Base-by-base conservation (phyloP, 2,888 invertebrate species). In the Neria commutata region DNA sequence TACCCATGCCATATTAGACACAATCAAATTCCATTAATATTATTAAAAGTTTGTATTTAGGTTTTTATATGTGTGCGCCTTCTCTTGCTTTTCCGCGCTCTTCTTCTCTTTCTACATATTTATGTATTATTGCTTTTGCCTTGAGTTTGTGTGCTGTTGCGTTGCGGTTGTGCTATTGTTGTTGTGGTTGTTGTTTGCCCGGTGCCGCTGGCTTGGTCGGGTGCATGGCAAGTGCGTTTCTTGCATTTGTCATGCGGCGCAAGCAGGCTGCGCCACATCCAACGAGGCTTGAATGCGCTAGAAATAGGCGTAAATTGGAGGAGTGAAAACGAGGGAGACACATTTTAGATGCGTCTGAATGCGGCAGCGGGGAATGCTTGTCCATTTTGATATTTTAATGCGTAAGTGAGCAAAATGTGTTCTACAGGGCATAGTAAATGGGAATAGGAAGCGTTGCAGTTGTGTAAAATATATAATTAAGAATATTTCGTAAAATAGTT, bases 1-100 rank as follows among this genome's bases (percentile, higher is more conserved):
- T 34, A 34, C 37, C n/a, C 50, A 45, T 58, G 53, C 57, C 61
- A 59, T 55, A 61, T 64, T 59, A 59, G 61, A 64, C 54, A 64
- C 61, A 64, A 64, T 64, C 56, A 64, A 61, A 64, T 59, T 59
- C 59, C 61, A 61, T 61, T 61, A 64, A 61, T 59, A 59, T 64
- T 57, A 55, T 58, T 63, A 63, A 63, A 56, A 63, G 60, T 57
- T 60, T 58, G 34, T 60, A 53, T 60, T 63, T 60, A 54, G 47
- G 23, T 25, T 56, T 62, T 60, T 57, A 34, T 11, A 33, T 49
- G 16, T 25, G 25, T 61, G 59, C 58, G 54, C 53, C 48, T 26
- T 50, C n/a, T 60, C 4, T 47, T 21, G 16, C 11, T 24, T 48
- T 60, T 26, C 37, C 48, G 25, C 26, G 25, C 23, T 17, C 10